Percentiles rank a stretch among this genome's conserved stretches.
Conservation (phyloP, 2,888 invertebrate genomes). For the Diabrotica balteata region DNA sequence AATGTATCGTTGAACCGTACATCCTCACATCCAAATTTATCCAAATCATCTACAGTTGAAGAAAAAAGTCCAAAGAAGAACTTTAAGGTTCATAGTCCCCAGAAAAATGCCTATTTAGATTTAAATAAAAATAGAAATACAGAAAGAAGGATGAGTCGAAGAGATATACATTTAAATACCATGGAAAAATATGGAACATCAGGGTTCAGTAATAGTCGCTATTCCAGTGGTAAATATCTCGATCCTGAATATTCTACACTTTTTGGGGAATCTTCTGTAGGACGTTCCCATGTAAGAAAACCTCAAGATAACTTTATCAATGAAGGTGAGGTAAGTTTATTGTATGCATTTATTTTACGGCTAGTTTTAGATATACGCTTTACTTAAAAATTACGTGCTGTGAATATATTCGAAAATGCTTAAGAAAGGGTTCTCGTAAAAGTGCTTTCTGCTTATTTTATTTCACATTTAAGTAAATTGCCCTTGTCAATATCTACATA, state of each 20-base stretch:
- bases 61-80: neutral
- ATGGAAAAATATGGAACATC: constrained; percentile 32
- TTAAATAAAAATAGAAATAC: constrained; percentile 39
- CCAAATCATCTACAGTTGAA: constrained; percentile 13
- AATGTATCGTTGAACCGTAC: constrained; percentile 19
- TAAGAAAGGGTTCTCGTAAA: too few relatives aligned
- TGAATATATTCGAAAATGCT: too few relatives aligned
- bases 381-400: too few relatives aligned
- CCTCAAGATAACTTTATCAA: constrained; percentile 51
- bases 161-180: constrained; percentile 42
- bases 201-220: neutral
- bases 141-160: constrained; percentile 39
- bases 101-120: constrained; percentile 53
- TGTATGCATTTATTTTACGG: too few relatives aligned
- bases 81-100: neutral
- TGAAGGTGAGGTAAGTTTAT: constrained; percentile 49
- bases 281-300: constrained; percentile 57
- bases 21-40: constrained; percentile 33
- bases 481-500: too few relatives aligned
- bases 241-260: constrained; percentile 50
- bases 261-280: constrained; percentile 59
- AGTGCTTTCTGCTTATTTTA: too few relatives aligned
- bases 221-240: neutral
- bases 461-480: too few relatives aligned
- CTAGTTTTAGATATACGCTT: too few relatives aligned